Evolutionary conservation across 2,797 vertebrate species (phyloP).

Genomic region (Distichodus sexfasciatus): DNA sequence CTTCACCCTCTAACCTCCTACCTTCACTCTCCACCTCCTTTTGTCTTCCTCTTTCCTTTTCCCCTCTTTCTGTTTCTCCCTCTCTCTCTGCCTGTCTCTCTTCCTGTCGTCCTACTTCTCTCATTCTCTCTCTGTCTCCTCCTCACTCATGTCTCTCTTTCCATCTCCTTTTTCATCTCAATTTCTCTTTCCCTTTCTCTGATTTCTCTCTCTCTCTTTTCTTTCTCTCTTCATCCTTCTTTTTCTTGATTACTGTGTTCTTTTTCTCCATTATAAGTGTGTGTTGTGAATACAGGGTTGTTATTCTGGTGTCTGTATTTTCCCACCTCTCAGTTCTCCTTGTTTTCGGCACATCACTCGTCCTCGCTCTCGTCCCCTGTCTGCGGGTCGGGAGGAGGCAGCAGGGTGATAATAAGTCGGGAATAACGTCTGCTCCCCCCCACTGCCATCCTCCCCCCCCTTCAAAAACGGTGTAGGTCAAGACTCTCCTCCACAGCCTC

Average conservation of each 20-base stretch:
- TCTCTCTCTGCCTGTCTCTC: background rate
- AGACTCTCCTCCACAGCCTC: background rate
- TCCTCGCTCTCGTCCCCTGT: no score
- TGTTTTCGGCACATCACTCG: no score
- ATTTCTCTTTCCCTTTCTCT: background rate
- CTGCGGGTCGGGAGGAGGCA: no score
- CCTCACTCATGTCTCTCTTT: slow-evolving; percentile 1
- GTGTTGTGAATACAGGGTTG: no score
- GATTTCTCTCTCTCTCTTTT: background rate
- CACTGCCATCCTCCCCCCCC: no score
- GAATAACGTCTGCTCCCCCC: no score
- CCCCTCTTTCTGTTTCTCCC: background rate
- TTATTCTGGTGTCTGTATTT: no score
- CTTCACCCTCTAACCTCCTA: background rate
- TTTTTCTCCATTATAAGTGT: background rate
- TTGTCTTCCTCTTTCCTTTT: background rate
- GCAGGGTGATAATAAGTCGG: no score
- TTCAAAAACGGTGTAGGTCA: slow-evolving; percentile 5
- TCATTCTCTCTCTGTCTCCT: background rate
- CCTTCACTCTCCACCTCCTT: background rate
- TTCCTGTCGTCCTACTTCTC: background rate
- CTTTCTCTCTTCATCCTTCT: background rate
- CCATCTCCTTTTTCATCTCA: background rate
- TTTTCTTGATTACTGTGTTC: background rate
- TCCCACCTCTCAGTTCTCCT: no score